These are phyloP conservation scores for Phycodurus eques DNA, from an alignment of 2,113 vertebrate species.

Conservation along the genomic window DNA sequence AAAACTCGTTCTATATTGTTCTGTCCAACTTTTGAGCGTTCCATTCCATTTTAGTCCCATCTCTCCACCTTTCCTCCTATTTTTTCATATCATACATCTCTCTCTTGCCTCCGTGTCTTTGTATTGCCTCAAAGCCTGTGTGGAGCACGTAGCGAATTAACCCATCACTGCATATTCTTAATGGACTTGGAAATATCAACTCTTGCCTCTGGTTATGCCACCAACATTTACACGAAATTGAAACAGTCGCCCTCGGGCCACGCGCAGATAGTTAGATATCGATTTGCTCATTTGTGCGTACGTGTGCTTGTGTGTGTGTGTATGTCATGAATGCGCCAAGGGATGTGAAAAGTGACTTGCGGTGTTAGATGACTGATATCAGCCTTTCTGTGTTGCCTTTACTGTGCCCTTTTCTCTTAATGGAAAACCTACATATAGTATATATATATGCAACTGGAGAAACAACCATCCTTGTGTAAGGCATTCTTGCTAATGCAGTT, in stretches of 20 bases:
- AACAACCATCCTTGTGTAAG: conserved; percentile 1
- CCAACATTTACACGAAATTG: conserved; percentile 66
- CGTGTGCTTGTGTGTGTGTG: conserved; percentile 8
- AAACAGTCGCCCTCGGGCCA: conserved; percentile 54
- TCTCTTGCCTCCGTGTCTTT: conserved; percentile 20
- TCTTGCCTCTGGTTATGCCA: conserved; percentile 59
- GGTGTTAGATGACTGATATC: conserved; percentile 4
- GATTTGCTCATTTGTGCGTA: conserved; percentile 47
- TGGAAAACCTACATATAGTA: conserved; percentile 38
- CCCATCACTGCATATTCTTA: conserved; percentile 63
- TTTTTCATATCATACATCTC: conserved; percentile 20
- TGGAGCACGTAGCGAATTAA: conserved; percentile 60
- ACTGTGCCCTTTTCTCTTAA: conserved; percentile 36
- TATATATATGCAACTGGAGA: conserved; percentile 20
- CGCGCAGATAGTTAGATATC: conserved; percentile 33
- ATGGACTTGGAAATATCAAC: conserved; percentile 74
- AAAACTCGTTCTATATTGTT: too few relatives aligned
- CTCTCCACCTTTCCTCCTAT: neutral
- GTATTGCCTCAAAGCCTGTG: conserved; percentile 37
- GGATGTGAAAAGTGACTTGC: conserved; percentile 23
- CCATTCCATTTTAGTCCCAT: neutral
- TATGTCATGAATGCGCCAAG: conserved; percentile 21
- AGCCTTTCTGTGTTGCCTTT: conserved; percentile 25
- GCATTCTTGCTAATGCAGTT: neutral
- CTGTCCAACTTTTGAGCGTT: neutral